Percentiles rank a stretch among this genome's conserved stretches.
Conservation (phyloP, 2,888 invertebrate species). For the Drosophila paranaensis region DNA sequence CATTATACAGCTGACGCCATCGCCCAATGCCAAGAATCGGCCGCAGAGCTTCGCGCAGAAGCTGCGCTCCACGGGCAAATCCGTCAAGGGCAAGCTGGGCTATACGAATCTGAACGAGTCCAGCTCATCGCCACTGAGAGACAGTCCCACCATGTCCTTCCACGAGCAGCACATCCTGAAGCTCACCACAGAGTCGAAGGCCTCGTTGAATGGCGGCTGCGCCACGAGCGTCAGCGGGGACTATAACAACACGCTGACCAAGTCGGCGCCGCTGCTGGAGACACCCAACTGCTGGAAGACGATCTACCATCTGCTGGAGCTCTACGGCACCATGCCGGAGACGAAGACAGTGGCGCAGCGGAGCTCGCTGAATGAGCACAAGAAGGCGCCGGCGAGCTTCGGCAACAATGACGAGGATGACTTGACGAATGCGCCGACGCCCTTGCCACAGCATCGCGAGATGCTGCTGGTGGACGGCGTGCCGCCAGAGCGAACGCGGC, state of each 20-base stretch:
- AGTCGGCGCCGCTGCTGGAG: slow-evolving; percentile 76
- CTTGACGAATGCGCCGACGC: slow-evolving; percentile 84
- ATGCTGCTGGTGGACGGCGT: slow-evolving; percentile 76
- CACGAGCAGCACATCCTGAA: slow-evolving; percentile 83
- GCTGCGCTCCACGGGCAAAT: slow-evolving; percentile 92
- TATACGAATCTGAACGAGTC: slow-evolving; percentile 92
- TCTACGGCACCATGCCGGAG: slow-evolving; percentile 97
- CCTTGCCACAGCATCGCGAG: slow-evolving; percentile 82
- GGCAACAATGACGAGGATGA: slow-evolving; percentile 85
- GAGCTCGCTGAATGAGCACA: slow-evolving; percentile 78
- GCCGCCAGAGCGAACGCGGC: slow-evolving; percentile 89
- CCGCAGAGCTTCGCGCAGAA: slow-evolving; percentile 96
- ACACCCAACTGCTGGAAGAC: slow-evolving; percentile 96
- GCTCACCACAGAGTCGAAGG: slow-evolving; percentile 82
- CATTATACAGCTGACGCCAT: slow-evolving; percentile 84
- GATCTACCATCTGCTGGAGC: slow-evolving; percentile 94
- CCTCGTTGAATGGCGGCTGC: slow-evolving; percentile 83
- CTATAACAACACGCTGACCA: slow-evolving; percentile 81
- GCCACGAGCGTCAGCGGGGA: slow-evolving; percentile 83
- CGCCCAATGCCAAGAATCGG: slow-evolving; percentile 85
- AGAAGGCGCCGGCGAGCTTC: slow-evolving; percentile 84
- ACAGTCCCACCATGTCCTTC: slow-evolving; percentile 87
- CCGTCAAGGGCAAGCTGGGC: slow-evolving; percentile 90
- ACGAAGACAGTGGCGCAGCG: slow-evolving; percentile 93
- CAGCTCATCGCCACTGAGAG: slow-evolving; percentile 89